phyloP scores from a whole-genome alignment of 2,797 vertebrate genomes.

The Gambelia wislizenii region DNA sequence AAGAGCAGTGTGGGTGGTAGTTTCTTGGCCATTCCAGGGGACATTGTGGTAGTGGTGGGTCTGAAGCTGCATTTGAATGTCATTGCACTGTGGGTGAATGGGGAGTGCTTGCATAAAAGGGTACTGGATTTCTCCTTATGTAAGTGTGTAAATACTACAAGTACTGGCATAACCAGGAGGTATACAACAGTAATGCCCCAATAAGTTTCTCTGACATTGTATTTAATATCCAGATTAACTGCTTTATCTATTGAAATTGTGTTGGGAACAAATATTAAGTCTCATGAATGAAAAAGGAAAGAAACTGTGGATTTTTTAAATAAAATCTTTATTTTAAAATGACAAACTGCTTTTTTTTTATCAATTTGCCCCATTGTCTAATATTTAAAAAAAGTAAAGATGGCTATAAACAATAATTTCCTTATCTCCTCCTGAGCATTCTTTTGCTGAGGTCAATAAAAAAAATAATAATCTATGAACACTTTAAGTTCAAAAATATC shows the following conservation, averaged over 20 bases:
- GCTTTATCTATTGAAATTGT: conserved; percentile 20
- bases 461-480: not conserved
- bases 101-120: no score
- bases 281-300: not conserved
- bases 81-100: no score
- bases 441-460: not conserved
- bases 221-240: not conserved
- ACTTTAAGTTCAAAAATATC: not conserved
- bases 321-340: conserved; percentile 14
- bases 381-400: conserved; percentile 6
- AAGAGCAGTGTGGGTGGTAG: no score
- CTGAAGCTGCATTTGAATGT: no score
- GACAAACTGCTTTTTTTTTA: not conserved
- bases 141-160: no score
- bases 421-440: not conserved
- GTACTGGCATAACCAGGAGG: no score
- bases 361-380: not conserved
- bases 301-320: not conserved
- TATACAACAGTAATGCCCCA: no score
- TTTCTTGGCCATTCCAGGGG: no score
- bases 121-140: no score
- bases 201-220: no score
- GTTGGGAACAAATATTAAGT: conserved; percentile 36
- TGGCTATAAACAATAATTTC: not conserved
- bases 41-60: no score